Conservation (phyloP, 2,888 invertebrate genomes). For the Fissipunctia ypsillon region DNA sequence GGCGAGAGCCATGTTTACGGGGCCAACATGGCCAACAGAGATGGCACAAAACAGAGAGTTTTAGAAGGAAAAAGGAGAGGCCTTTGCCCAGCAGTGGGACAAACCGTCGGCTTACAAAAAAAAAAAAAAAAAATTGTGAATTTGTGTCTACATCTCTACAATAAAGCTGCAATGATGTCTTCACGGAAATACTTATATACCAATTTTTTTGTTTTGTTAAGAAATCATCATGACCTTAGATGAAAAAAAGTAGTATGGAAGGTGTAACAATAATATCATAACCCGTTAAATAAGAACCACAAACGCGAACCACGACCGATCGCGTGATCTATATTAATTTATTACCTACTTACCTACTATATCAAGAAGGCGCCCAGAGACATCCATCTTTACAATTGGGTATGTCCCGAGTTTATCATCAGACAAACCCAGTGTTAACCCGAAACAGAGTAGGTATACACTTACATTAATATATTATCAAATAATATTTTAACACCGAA, state of each 20-base stretch:
- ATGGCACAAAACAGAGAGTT: neutral
- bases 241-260: neutral
- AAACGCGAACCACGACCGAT: too few relatives aligned
- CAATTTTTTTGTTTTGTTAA: neutral
- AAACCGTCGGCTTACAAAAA: too few relatives aligned
- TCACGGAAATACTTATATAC: too few relatives aligned
- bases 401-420: neutral
- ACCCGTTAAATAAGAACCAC: too few relatives aligned
- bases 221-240: neutral
- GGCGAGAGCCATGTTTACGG: neutral
- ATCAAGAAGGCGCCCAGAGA: neutral
- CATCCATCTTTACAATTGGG: neutral
- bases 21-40: neutral
- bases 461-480: neutral
- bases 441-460: neutral
- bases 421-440: neutral
- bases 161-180: neutral
- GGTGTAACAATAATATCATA: neutral
- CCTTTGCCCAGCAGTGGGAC: neutral
- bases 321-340: neutral
- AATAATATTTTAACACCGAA: slow-evolving; percentile 4
- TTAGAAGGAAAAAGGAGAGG: neutral
- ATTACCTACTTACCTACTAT: neutral
- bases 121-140: neutral
- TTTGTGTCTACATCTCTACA: neutral